Evolutionary conservation across 2,113 vertebrate species (phyloP).

Genomic region (Psilopogon haemacephalus): DNA sequence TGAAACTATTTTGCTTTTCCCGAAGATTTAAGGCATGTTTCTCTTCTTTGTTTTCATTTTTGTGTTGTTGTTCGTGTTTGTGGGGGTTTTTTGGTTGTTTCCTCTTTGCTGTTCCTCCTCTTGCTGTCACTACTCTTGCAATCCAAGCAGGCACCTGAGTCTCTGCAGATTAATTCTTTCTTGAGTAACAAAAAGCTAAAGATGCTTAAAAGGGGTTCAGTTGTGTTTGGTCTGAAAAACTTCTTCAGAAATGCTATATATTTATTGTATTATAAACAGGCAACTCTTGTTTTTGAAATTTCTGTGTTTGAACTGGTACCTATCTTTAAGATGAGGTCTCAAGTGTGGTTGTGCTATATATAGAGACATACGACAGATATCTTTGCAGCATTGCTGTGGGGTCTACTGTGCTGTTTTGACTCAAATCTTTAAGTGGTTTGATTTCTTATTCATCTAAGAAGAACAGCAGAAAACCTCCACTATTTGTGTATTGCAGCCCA

Average conservation of each 20-base stretch:
- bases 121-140: not conserved
- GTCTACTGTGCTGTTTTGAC: not conserved
- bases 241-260: not conserved
- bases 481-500: not conserved
- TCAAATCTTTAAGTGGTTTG: not conserved
- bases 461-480: not conserved
- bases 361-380: fast-evolving
- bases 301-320: not conserved
- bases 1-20: not conserved
- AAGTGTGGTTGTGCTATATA: not conserved
- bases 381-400: not conserved
- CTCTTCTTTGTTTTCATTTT: not conserved
- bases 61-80: too few relatives aligned
- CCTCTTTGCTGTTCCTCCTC: not conserved
- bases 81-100: not conserved
- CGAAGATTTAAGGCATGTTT: not conserved
- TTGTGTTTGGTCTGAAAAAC: not conserved
- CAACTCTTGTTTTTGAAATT: not conserved
- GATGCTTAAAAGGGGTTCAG: not conserved
- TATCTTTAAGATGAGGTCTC: not conserved
- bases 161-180: not conserved
- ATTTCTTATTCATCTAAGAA: not conserved
- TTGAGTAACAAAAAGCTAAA: not conserved
- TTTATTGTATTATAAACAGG: not conserved
- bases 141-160: not conserved